Percentiles rank a stretch among this genome's conserved stretches.
Conservation (phyloP, 2,797 vertebrate genomes). For the Sphenopsis melanotis region DNA sequence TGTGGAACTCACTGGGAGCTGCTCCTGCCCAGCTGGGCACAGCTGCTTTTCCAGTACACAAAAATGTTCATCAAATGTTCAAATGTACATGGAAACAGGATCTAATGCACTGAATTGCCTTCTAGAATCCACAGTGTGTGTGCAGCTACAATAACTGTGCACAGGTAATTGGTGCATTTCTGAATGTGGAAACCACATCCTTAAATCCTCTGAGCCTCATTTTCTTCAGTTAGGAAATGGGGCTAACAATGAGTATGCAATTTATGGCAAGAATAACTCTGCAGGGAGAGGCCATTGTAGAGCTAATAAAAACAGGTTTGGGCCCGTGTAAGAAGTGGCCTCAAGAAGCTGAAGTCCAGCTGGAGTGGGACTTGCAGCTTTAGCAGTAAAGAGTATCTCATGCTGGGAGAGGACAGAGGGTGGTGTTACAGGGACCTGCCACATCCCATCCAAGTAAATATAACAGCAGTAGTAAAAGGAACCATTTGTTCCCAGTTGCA, state of each 20-base stretch:
- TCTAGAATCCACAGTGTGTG: not conserved
- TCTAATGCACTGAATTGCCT: accelerated
- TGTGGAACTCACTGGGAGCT: not conserved
- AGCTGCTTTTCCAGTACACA: not conserved
- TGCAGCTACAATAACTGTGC: not conserved
- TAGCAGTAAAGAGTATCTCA: not conserved
- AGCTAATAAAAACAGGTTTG: not conserved
- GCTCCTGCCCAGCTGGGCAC: not conserved
- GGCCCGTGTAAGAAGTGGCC: not conserved
- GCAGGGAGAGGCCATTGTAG: not conserved
- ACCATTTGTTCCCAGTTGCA: not conserved
- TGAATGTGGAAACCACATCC: not conserved
- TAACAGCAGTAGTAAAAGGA: not conserved
- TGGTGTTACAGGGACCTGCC: accelerated
- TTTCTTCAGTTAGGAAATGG: not conserved
- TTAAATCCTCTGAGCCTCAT: not conserved
- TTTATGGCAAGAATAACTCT: not conserved
- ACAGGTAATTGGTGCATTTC: not conserved
- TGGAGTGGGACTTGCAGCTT: not conserved
- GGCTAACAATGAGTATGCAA: not conserved
- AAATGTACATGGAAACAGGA: not conserved
- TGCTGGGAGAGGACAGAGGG: not conserved
- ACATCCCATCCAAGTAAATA: not conserved
- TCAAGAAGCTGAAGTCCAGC: not conserved
- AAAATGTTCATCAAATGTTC: not conserved